Base-by-base conservation (phyloP, 2,888 invertebrate genomes). In the Drosophila monieri region DNA sequence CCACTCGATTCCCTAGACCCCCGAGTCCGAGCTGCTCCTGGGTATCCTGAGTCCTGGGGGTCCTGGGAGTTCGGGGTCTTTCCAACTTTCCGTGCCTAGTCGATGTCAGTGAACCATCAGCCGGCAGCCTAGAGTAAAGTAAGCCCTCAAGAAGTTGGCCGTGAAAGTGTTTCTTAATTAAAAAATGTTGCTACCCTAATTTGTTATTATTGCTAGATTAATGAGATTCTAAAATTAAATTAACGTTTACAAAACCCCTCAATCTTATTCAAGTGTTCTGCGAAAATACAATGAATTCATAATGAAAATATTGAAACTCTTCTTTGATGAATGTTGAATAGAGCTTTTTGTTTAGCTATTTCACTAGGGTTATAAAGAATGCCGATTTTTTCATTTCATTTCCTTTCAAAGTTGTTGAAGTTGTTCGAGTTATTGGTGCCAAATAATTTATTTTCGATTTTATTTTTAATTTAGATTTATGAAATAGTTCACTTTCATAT, bases 91-190 rank as follows among this genome's bases (percentile, higher is more conserved):
- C 73, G 58, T 57, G 71, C 25, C 56, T 64, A 53, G 37, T 69
- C 74, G 74, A 65, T 81, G 75, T 81, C 81, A 72, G 73, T 81
- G 78, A 81, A 85, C 78, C 83, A 79, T 81, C 85, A 83, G 78
- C 74, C 57, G 73, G 69, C 73, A 71, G 77, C 66, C 72, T 65
- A 81, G 83, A 81, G 75, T 81, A 83, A 84, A 84, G 85, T 81
- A 84, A 81, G 79, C 46, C 53, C 66, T 64, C 52, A 69, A 51
- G 54, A 39, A 57, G 56, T 27, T 52, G 52, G 52, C 41, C 47
- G 23, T 46, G 58, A 15, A 15, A 73, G 70, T 64, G 65, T 65
- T 58, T 65, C 77, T 78, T 55, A 32, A 32, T 32, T 32, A 32
- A 32, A 32, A 32, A 32, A 32, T 32, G 32, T 32, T 32, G 32